These are phyloP conservation scores for Protobothrops mucrosquamatus DNA, from an alignment of 2,113 vertebrate genomes.

Conservation along the genomic window DNA sequence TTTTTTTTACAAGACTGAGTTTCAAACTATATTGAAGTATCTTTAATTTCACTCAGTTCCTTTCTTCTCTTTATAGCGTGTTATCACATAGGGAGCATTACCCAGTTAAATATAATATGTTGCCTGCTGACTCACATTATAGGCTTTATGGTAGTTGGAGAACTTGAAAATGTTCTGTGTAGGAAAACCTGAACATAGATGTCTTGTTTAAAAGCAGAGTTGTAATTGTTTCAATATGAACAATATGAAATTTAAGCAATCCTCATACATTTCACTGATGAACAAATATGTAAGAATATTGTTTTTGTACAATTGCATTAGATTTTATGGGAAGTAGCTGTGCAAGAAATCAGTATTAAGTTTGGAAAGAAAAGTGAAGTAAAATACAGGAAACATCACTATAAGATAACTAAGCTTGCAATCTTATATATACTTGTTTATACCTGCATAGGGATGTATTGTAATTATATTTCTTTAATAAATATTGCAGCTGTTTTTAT, in stretches of 20 bases:
- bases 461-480: slow-evolving; percentile 43
- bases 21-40: neutral
- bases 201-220: neutral
- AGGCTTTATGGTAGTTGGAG: neutral
- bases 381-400: neutral
- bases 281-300: neutral
- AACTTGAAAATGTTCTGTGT: neutral
- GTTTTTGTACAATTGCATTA: neutral
- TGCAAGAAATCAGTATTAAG: neutral
- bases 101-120: too few relatives aligned
- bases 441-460: slow-evolving; percentile 16
- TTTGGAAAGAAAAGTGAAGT: neutral
- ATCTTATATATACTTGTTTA: too few relatives aligned
- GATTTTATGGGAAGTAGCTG: neutral
- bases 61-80: neutral
- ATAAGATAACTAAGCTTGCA: neutral
- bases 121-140: neutral
- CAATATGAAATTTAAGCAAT: neutral
- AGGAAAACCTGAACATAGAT: neutral
- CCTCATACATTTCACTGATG: neutral
- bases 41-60: neutral
- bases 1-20: neutral
- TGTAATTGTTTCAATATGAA: neutral
- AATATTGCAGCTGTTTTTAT: slow-evolving; percentile 35
- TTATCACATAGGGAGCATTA: neutral